phyloP scores from a whole-genome alignment of 2,888 invertebrate genomes.

The Phortica okadai region DNA sequence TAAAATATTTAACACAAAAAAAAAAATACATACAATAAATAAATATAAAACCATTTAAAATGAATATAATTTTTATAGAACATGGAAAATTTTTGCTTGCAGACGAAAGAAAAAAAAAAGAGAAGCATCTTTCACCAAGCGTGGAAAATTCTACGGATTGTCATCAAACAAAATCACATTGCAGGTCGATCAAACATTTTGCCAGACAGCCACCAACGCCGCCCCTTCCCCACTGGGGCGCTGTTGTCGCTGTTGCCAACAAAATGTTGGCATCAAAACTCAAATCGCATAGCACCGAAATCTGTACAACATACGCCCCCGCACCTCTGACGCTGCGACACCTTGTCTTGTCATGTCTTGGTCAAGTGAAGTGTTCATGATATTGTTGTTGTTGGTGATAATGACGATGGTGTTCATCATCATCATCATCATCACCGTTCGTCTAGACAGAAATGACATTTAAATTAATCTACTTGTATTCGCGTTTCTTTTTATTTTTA shows the following conservation, averaged over 20 bases:
- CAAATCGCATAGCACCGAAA: not conserved
- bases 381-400: constrained; percentile 35
- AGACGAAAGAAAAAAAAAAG: not conserved
- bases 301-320: not conserved
- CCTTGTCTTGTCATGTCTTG: not conserved
- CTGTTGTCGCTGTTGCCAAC: not conserved
- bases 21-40: not conserved
- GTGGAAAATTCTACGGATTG: not conserved
- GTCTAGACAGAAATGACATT: constrained; percentile 73
- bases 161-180: not conserved
- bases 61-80: not conserved
- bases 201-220: not conserved
- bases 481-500: constrained; percentile 22
- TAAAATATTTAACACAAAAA: not conserved
- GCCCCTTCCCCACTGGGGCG: not conserved
- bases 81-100: not conserved
- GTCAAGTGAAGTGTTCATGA: not conserved
- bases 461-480: constrained; percentile 70
- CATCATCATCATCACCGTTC: constrained; percentile 42
- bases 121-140: not conserved
- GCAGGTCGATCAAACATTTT: not conserved
- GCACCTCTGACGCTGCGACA: not conserved
- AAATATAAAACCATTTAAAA: not conserved
- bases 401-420: constrained; percentile 22
- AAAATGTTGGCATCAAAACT: constrained; percentile 12